Conservation (phyloP, 2,113 vertebrate genomes). For the Herpetotheres cachinnans region DNA sequence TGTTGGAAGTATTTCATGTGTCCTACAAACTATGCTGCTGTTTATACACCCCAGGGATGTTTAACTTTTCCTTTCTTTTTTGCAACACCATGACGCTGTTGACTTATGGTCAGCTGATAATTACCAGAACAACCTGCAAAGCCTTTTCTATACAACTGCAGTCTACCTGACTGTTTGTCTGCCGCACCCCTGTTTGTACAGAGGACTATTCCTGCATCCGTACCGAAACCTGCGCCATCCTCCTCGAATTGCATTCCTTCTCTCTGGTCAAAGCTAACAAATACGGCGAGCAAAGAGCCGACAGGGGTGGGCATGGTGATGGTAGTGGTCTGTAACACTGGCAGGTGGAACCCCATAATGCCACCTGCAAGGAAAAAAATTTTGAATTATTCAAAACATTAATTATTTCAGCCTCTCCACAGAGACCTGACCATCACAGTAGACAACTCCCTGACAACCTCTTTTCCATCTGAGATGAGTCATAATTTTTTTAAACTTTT, state of each 20-base stretch:
- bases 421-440: neutral
- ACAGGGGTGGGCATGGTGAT: rapidly evolving
- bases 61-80: conserved; percentile 33
- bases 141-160: neutral
- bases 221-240: rapidly evolving
- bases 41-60: neutral
- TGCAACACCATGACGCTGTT: neutral
- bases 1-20: neutral
- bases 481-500: too few relatives aligned
- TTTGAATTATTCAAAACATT: neutral
- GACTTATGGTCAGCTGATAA: neutral
- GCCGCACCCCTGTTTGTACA: neutral
- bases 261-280: neutral
- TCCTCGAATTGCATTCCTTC: neutral
- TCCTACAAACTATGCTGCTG: neutral
- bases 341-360: neutral
- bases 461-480: neutral
- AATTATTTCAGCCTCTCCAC: neutral
- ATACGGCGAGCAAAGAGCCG: neutral
- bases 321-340: neutral
- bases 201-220: neutral
- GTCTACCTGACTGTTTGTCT: neutral
- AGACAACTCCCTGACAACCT: neutral
- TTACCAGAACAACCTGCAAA: neutral
- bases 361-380: neutral